Conservation (phyloP, 64 coral and sea anemone species). For the Pocillopora damicornis region DNA sequence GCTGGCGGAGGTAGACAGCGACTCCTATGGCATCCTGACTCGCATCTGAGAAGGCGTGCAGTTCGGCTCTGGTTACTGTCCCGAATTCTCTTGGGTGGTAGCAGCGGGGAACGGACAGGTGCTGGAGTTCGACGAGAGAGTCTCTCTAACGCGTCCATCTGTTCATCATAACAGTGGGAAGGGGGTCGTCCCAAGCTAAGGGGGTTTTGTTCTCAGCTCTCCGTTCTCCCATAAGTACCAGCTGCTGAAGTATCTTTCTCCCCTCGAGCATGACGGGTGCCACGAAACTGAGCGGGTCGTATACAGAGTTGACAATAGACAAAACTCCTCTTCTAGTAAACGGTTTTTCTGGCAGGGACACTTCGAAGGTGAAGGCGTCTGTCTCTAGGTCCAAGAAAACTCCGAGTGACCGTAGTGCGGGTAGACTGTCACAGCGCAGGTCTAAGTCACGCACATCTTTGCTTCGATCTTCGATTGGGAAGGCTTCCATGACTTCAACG, state of each 20-base stretch:
- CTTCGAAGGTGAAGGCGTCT: constrained; percentile 20
- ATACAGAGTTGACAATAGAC: constrained; percentile 16
- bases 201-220: not conserved
- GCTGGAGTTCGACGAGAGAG: not conserved
- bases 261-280: not conserved
- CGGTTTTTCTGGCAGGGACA: constrained; percentile 7
- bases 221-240: not conserved
- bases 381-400: constrained; percentile 18
- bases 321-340: constrained; percentile 10
- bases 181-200: not conserved
- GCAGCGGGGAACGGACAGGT: not conserved
- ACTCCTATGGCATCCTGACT: not conserved
- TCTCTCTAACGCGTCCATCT: not conserved
- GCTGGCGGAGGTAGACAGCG: not conserved
- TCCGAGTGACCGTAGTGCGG: constrained; percentile 3
- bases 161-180: not conserved
- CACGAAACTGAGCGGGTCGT: constrained; percentile 7
- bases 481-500: no score
- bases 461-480: not conserved
- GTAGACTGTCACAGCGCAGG: not conserved
- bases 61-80: not conserved
- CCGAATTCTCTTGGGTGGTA: not conserved
- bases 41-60: not conserved
- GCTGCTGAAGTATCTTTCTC: not conserved
- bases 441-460: constrained; percentile 17